These are phyloP conservation scores for Eupleurogrammus muticus DNA, from an alignment of 2,797 vertebrate species.

Conservation along the genomic window DNA sequence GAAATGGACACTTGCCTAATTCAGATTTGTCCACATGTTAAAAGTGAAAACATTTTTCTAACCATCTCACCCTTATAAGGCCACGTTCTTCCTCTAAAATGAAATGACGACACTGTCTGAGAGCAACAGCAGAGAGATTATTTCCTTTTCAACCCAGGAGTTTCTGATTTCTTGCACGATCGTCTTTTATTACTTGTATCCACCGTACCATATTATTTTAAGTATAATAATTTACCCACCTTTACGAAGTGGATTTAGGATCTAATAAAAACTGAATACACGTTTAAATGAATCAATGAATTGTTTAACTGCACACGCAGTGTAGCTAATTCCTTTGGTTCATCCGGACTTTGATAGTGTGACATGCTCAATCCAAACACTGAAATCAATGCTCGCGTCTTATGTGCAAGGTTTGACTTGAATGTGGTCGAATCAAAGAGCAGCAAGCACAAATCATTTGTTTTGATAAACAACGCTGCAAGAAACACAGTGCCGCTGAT, in stretches of 20 bases:
- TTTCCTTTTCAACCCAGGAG: neutral
- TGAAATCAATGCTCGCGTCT: neutral
- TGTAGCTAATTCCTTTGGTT: neutral
- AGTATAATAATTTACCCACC: neutral
- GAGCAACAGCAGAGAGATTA: neutral
- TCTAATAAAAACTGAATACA: conserved; percentile 14
- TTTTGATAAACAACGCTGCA: conserved; percentile 8
- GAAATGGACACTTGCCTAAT: too few species aligned
- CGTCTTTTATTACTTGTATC: neutral
- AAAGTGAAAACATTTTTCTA: too few species aligned
- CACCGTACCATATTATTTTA: neutral
- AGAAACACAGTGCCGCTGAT: neutral
- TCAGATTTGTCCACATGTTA: too few species aligned
- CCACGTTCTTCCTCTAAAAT: too few species aligned
- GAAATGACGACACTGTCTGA: too few species aligned
- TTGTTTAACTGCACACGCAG: neutral
- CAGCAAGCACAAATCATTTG: neutral
- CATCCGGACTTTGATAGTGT: neutral
- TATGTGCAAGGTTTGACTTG: conserved; percentile 19
- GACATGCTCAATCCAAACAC: conserved; percentile 6
- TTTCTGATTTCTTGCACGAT: neutral
- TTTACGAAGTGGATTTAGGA: neutral
- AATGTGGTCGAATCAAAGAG: conserved; percentile 16
- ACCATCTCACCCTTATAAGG: too few species aligned
- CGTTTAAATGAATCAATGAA: neutral